Conservation (phyloP, 2,113 vertebrate genomes). For the Micronycteris hirsuta region DNA sequence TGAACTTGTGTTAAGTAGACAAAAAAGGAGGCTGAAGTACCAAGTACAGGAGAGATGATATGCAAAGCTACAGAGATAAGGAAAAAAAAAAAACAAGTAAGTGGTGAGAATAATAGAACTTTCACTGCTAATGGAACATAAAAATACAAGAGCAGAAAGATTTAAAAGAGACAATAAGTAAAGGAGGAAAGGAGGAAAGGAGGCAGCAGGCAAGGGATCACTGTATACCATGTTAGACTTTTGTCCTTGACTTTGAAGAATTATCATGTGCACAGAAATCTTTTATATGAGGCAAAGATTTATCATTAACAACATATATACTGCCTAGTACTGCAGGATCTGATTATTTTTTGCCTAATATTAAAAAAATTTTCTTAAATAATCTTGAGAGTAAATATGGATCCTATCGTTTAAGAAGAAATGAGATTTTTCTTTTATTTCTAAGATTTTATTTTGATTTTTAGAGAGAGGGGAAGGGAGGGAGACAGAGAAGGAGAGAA, state of each 20-base stretch:
- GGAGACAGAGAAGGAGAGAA: no score
- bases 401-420: background rate
- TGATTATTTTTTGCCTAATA: background rate
- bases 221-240: background rate
- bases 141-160: background rate
- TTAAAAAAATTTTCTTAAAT: background rate
- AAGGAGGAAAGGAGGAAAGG: background rate
- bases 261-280: background rate
- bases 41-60: background rate
- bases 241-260: background rate
- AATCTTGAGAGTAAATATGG: background rate
- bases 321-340: background rate
- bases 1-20: background rate
- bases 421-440: background rate
- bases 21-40: background rate
- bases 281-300: background rate
- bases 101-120: background rate
- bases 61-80: background rate
- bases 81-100: background rate
- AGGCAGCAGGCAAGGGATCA: background rate
- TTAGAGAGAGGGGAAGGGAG: no score
- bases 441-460: no score
- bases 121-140: background rate
- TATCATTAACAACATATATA: background rate
- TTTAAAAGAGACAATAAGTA: background rate